Conservation (phyloP, 2,797 vertebrate species). For the Chloroceryle amazona region DNA sequence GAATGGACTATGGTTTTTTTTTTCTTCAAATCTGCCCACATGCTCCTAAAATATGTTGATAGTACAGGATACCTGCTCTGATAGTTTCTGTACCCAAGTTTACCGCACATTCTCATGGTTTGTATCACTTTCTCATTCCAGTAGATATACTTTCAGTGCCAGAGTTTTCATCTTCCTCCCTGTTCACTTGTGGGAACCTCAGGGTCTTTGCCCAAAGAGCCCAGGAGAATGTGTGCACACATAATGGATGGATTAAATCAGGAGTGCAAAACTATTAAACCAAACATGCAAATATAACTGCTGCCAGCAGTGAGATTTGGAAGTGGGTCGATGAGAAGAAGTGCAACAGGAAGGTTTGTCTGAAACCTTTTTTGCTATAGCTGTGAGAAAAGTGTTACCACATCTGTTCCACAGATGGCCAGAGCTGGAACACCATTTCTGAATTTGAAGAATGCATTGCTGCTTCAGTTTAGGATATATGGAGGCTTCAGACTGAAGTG, state of each 20-base stretch:
- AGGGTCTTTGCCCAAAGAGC: neutral
- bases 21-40: neutral
- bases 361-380: neutral
- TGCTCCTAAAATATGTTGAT: neutral
- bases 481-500: neutral
- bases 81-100: neutral
- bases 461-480: slow-evolving; percentile 2
- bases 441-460: neutral
- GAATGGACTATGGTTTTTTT: neutral
- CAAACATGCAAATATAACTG: slow-evolving; percentile 5
- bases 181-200: neutral
- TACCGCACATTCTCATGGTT: neutral
- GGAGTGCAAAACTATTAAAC: slow-evolving; percentile 20
- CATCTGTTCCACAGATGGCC: slow-evolving; percentile 49
- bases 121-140: neutral
- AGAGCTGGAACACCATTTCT: neutral
- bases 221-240: neutral
- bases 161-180: neutral
- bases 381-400: neutral
- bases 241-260: slow-evolving; percentile 4
- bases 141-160: neutral
- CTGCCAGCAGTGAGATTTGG: slow-evolving; percentile 16
- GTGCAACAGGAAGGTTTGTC: slow-evolving; percentile 24
- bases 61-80: neutral
- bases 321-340: slow-evolving; percentile 5